A percentile compares a stretch with the other conserved stretches of the same genome.
These are phyloP conservation scores for Mythimna pallens DNA, from an alignment of 2,888 invertebrate species.

Conservation along the genomic window DNA sequence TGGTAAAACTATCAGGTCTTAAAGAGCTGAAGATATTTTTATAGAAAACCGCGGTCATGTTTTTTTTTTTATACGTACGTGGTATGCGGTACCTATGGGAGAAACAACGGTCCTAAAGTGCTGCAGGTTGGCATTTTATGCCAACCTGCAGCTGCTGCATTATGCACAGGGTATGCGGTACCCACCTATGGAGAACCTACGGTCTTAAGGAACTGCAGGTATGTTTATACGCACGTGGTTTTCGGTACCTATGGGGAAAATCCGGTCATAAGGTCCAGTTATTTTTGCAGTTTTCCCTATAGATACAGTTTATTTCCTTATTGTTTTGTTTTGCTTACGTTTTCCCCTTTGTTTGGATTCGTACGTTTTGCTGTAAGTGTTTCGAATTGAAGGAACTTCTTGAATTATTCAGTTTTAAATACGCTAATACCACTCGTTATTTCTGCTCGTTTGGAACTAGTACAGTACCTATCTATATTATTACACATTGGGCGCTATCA, in stretches of 20 bases:
- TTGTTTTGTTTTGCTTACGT: slow-evolving; percentile 1
- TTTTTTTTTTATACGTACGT: too few relatives aligned
- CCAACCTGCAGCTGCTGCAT: too few relatives aligned
- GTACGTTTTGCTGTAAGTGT: slow-evolving; percentile 1
- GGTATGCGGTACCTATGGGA: too few relatives aligned
- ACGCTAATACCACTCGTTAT: not conserved
- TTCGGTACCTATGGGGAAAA: slow-evolving; percentile 11
- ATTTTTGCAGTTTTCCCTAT: slow-evolving; percentile 38
- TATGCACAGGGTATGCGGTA: too few relatives aligned
- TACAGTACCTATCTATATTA: not conserved
- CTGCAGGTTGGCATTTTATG: too few relatives aligned
- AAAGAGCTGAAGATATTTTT: slow-evolving; percentile 6
- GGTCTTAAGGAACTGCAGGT: slow-evolving; percentile 4
- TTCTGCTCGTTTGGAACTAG: not conserved
- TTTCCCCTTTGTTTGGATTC: slow-evolving; percentile 3
- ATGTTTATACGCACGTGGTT: too few relatives aligned
- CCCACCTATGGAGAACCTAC: slow-evolving; percentile 2
- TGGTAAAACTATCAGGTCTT: too few relatives aligned
- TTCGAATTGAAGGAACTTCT: not conserved
- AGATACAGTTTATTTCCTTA: slow-evolving; percentile 23
- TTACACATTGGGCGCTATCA: too few relatives aligned
- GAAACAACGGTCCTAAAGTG: too few relatives aligned
- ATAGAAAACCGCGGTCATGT: too few relatives aligned
- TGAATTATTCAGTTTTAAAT: not conserved
- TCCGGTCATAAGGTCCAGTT: slow-evolving; percentile 1